Base-by-base conservation (phyloP, 2,888 invertebrate species). In the Drosophila phalerata region DNA sequence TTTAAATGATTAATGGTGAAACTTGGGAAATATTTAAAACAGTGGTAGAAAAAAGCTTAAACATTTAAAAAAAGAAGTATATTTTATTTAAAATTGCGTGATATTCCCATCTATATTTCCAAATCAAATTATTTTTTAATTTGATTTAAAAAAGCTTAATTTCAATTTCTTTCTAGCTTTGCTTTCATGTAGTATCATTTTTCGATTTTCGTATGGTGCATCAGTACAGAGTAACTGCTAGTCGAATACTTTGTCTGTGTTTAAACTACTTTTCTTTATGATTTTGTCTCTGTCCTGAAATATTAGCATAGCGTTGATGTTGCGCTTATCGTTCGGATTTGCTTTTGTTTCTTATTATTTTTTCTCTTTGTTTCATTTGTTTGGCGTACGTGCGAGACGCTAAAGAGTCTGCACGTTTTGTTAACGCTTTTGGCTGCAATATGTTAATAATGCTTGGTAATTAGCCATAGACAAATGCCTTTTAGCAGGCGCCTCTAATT, bases 381-480 rank as follows among this genome's bases (percentile, higher is more conserved):
- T 25, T 37, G 19, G 47, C n/a, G 13, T 15, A n/a, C 17, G 43
- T 34, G 19, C 15, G 43, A 34, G 25, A 15, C 28, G 47, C 13
- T 56, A 10, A 64, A 17, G 30, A 30, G 42, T 28, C 17, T 47
- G 43, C 42, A 55, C 52, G 52, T 66, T 53, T 32, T 22, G 45
- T 30, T 6, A 28, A 40, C 30, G 56, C 45, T 42, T 69, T 69
- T 40, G 47, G 32, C 49, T 65, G 69, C 80, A 82, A 85, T 83
- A 85, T 85, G 83, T 76, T 82, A 76, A 82, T 78, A 78, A 80
- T 76, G 69, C 38, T 45, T 71, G 56, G 69, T 79, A 79, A 86
- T 83, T 83, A 83, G 84, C 70, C 71, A 69, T 69, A 73, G 77
- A 77, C 74, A 77, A 69, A 79, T 74, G 64, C 71, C 78, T 60